Evolutionary conservation across 2,113 vertebrate genomes (phyloP).

Genomic region (Phalacrocorax pelagicus): DNA sequence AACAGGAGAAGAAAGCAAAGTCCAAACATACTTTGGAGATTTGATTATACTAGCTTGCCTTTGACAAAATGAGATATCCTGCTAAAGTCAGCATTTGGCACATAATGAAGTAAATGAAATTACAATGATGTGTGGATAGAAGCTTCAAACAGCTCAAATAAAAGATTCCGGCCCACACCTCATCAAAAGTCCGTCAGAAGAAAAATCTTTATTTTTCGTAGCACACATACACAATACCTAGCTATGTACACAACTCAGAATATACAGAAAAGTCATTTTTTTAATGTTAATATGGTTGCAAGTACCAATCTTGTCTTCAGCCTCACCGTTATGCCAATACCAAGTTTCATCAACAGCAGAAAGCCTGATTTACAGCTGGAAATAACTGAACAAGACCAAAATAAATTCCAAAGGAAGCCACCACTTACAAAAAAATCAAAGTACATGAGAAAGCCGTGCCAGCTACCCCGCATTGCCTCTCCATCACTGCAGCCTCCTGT

Average conservation of each 20-base stretch:
- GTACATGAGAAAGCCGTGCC: neutral
- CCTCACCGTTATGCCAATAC: neutral
- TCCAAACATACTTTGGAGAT: neutral
- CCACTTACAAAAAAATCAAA: neutral
- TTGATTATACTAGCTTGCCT: neutral
- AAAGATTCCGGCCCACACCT: neutral
- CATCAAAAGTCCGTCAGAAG: neutral
- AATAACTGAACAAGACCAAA: neutral
- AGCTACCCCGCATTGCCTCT: fast-evolving
- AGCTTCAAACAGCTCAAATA: neutral
- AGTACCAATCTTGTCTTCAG: neutral
- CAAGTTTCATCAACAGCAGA: neutral
- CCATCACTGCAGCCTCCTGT: neutral
- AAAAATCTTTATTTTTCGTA: neutral
- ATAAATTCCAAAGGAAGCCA: neutral
- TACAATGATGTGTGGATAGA: neutral
- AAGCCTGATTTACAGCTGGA: neutral
- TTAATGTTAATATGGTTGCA: neutral
- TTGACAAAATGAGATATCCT: neutral
- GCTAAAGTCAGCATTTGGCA: neutral
- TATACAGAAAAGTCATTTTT: neutral
- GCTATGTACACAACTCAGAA: neutral
- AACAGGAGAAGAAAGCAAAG: neutral
- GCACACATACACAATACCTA: neutral
- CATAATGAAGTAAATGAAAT: neutral